phyloP scores from a whole-genome alignment of 2,888 invertebrate species.

The Synanthedon tipuliformis region DNA sequence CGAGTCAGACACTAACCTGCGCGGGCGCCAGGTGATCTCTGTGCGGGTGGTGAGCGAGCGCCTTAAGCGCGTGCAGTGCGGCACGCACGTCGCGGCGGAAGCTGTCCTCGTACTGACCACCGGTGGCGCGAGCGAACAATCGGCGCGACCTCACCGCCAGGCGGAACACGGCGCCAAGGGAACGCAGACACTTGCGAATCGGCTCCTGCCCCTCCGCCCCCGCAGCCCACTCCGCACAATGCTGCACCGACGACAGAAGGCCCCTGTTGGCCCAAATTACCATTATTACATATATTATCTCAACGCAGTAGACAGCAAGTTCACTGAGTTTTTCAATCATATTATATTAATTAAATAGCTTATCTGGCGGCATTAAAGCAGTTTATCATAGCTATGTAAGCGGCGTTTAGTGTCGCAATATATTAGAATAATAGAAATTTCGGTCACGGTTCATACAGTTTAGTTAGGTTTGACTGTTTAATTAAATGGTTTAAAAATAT shows the following conservation, averaged over 20 bases:
- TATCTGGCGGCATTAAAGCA: too few species aligned
- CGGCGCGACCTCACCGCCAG: slow-evolving; percentile 90
- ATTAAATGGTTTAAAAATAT: too few species aligned
- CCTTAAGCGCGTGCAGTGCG: slow-evolving; percentile 82
- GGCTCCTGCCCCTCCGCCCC: slow-evolving; percentile 90
- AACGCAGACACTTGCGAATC: slow-evolving; percentile 89
- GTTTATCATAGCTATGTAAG: too few species aligned
- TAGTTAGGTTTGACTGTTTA: too few species aligned
- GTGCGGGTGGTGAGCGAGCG: slow-evolving; percentile 75
- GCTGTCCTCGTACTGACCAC: slow-evolving; percentile 89
- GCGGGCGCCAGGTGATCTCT: slow-evolving; percentile 82
- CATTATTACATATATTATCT: too few species aligned
- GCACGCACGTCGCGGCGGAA: slow-evolving; percentile 85
- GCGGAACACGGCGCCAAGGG: slow-evolving; percentile 92
- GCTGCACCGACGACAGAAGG: slow-evolving; percentile 87
- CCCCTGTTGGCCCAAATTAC: slow-evolving; percentile 65
- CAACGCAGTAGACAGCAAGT: too few species aligned
- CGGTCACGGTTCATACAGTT: too few species aligned
- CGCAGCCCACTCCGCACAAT: slow-evolving; percentile 88
- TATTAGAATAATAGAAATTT: too few species aligned
- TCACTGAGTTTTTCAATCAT: too few species aligned
- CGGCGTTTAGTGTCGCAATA: too few species aligned
- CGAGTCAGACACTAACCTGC: slow-evolving; percentile 57
- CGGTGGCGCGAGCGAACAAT: slow-evolving; percentile 86
- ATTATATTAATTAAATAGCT: too few species aligned